phyloP scores from a whole-genome alignment of 2,888 invertebrate genomes.

The Scaptomyza polygonia region DNA sequence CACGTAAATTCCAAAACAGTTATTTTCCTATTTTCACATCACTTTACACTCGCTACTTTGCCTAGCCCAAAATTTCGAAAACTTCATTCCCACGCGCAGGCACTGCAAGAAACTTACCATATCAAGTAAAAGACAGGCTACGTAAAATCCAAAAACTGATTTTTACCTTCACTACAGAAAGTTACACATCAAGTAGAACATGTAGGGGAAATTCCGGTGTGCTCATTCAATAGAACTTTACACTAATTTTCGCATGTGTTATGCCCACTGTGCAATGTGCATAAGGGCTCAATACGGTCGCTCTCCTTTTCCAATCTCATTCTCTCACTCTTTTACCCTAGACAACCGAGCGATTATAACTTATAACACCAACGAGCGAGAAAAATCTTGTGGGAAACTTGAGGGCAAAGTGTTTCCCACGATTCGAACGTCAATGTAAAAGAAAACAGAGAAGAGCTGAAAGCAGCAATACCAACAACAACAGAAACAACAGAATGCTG shows the following conservation, averaged over 20 bases:
- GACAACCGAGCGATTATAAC: constrained; percentile 77
- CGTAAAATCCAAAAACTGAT: constrained; percentile 50
- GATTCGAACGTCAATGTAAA: constrained; percentile 81
- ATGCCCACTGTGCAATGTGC: constrained; percentile 80
- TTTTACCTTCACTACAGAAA: constrained; percentile 10
- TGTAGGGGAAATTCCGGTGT: constrained; percentile 54
- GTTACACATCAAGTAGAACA: constrained; percentile 44
- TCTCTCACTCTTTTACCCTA: constrained; percentile 45
- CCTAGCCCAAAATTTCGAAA: constrained; percentile 5
- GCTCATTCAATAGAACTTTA: constrained; percentile 33
- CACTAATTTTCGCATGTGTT: constrained; percentile 45
- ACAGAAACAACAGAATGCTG: constrained; percentile 46
- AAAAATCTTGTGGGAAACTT: constrained; percentile 85
- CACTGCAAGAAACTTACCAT: constrained; percentile 16
- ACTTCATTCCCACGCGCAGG: constrained; percentile 34
- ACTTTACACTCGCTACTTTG: constrained; percentile 30
- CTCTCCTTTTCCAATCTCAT: constrained; percentile 16
- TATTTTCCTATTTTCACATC: constrained; percentile 7
- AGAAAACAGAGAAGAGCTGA: constrained; percentile 77
- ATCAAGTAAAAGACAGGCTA: constrained; percentile 42
- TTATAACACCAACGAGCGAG: constrained; percentile 81
- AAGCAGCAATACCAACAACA: constrained; percentile 38
- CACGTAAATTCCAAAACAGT: constrained; percentile 42
- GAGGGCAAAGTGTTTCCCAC: constrained; percentile 85
- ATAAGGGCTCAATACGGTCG: constrained; percentile 66